Base-by-base conservation (phyloP, 1,140 invertebrate species). In the Drosophila sproati region DNA sequence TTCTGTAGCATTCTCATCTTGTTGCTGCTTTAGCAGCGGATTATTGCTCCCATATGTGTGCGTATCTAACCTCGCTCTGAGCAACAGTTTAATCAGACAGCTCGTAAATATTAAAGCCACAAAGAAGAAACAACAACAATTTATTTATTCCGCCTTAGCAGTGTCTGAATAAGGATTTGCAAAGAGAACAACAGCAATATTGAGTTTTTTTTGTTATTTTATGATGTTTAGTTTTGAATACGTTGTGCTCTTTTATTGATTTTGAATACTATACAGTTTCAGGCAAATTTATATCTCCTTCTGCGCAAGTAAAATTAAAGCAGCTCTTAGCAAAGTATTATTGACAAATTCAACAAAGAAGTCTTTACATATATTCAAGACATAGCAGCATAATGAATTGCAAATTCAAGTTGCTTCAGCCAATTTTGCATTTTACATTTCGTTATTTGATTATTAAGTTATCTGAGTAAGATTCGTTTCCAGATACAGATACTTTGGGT, bases 11-110 rank as follows among this genome's bases (percentile, higher is more conserved):
- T 55, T 55, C 29, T 43, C 43, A 52, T 66, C 50, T 31, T 63
- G 61, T 47, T 60, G 43, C 32, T 51, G 56, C 52, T 41, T 68
- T 59, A 2, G 67, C 52, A 61, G 37, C 72, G 68, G 68, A 71
- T 75, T 75, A 71, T 74, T 64, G 52, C 70, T 60, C 51, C 52
- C 59, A 54, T 51, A 63, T 57, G 39, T 63, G 28, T 57, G 69
- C 39, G 57, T 70, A 43, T 52, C 45, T 59, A 67, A 55, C 63
- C 48, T 35, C 54, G 56, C 56, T 60, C 64, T 45, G 50, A 69
- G 66, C 72, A 74, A 74, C 72, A 76, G 67, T 76, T 72, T 76
- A 72, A 72, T 72, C 73, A 71, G 69, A 47, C 60, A 76, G 54
- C 67, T 76, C 69, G 64, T 72, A 72, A 64, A 76, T 76, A 70